These are phyloP conservation scores for Eilema caniola DNA, from an alignment of 2,888 invertebrate genomes.

Conservation along the genomic window DNA sequence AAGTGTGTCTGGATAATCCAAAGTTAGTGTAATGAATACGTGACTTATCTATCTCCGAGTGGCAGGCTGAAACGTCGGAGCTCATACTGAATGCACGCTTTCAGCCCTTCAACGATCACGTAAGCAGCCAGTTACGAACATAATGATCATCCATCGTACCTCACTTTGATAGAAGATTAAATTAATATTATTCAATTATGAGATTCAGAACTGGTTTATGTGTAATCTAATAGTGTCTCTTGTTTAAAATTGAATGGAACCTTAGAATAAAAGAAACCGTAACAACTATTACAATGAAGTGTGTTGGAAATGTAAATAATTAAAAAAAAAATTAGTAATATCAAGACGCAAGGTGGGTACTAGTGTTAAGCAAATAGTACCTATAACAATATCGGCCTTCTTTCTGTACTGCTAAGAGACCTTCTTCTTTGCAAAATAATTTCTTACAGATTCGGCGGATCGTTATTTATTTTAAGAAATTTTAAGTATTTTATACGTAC, in stretches of 20 bases:
- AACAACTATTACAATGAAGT: too few species aligned
- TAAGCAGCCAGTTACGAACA: constrained; percentile 45
- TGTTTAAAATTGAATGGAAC: background rate
- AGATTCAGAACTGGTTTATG: background rate
- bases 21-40: constrained; percentile 77
- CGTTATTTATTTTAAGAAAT: too few species aligned
- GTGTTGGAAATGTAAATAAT: too few species aligned
- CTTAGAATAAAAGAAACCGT: background rate
- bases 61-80: constrained; percentile 63
- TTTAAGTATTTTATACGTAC: too few species aligned
- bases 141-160: constrained; percentile 38
- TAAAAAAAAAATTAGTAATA: background rate
- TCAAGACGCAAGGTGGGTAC: background rate
- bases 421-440: too few species aligned
- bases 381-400: background rate
- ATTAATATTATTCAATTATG: constrained; percentile 7
- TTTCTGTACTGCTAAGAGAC: background rate
- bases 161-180: constrained; percentile 28
- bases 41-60: constrained; percentile 77
- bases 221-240: background rate
- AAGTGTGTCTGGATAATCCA: constrained; percentile 57
- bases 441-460: too few species aligned
- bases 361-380: background rate
- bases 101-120: constrained; percentile 57
- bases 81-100: constrained; percentile 61